Conservation (phyloP, 2,888 invertebrate genomes). For the Fragum sueziense region DNA sequence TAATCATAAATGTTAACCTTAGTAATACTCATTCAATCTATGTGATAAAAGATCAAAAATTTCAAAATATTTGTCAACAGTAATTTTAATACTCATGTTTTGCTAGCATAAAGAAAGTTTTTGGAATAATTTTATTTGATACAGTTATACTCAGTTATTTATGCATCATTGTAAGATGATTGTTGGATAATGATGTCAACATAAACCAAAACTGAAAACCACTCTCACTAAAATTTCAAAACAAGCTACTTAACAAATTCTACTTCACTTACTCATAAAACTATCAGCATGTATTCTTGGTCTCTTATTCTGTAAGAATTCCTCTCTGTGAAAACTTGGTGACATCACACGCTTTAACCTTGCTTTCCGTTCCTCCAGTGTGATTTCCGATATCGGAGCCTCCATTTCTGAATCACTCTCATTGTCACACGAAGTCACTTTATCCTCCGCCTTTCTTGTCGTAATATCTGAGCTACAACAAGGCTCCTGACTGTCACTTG, state of each 20-base stretch:
- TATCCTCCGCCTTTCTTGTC: not conserved
- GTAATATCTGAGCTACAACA: conserved; percentile 35
- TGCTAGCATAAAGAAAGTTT: no score
- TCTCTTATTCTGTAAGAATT: conserved; percentile 51
- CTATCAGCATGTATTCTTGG: conserved; percentile 27
- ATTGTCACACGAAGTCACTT: not conserved
- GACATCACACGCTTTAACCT: conserved; percentile 63
- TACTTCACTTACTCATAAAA: conserved; percentile 56
- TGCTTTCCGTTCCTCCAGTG: conserved; percentile 53
- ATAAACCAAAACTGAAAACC: no score
- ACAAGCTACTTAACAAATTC: no score
- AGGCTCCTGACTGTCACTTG: conserved; percentile 42
- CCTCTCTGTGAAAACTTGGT: conserved; percentile 68
- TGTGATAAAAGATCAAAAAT: no score
- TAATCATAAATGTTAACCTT: no score
- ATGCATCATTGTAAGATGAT: no score
- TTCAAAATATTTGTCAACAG: not conserved
- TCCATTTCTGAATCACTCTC: conserved; percentile 40
- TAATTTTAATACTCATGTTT: no score
- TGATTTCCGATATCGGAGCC: conserved; percentile 33
- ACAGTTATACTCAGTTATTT: no score
- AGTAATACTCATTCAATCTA: no score
- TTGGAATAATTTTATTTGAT: no score
- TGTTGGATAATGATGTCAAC: no score
- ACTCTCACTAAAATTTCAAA: no score